These are phyloP conservation scores for Maniola hyperantus DNA, from an alignment of 2,888 invertebrate genomes.

Conservation along the genomic window DNA sequence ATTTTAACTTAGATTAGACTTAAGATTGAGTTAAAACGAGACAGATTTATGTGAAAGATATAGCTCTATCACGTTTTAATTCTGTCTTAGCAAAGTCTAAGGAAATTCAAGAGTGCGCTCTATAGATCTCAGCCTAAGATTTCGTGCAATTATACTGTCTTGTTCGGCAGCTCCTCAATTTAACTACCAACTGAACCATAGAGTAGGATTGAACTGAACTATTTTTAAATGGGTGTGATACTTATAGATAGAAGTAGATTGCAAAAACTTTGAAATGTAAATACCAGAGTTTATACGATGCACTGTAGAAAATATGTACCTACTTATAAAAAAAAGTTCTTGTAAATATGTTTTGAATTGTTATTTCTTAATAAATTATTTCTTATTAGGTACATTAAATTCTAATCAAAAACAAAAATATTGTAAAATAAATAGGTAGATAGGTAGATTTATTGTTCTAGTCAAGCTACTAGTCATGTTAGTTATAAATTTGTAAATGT, in stretches of 20 bases:
- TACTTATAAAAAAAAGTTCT: slow-evolving; percentile 8
- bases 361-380: slow-evolving; percentile 13
- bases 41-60: too few species aligned
- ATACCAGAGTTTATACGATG: neutral
- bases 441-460: slow-evolving; percentile 33
- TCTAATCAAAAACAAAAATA: slow-evolving; percentile 3
- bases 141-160: too few species aligned
- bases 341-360: slow-evolving; percentile 24
- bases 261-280: neutral
- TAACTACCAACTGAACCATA: too few species aligned
- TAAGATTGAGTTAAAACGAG: too few species aligned
- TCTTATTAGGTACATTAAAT: too few species aligned
- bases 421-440: slow-evolving; percentile 2
- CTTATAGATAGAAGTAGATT: neutral
- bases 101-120: too few species aligned
- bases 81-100: too few species aligned
- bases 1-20: too few species aligned
- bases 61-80: too few species aligned
- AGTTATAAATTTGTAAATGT: slow-evolving; percentile 40
- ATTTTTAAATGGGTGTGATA: neutral
- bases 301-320: neutral
- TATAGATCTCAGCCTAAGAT: too few species aligned
- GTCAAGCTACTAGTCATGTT: slow-evolving; percentile 37
- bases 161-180: too few species aligned
- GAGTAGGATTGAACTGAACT: too few species aligned